Evolutionary conservation across 2,113 vertebrate genomes (phyloP).

Genomic region (Camelus bactrianus): DNA sequence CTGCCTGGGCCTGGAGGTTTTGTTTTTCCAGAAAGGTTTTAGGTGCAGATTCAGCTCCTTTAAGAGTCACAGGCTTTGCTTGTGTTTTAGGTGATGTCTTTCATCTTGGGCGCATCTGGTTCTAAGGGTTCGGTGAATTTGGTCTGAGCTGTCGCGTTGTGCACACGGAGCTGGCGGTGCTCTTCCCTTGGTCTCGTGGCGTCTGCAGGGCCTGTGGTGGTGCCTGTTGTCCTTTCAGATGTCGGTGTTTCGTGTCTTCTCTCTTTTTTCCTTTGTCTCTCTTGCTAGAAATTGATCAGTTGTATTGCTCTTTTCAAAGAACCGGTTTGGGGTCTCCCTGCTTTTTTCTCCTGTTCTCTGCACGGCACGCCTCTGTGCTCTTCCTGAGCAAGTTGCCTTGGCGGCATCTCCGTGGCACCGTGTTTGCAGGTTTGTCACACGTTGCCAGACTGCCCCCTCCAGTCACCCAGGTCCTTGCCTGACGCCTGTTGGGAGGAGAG

Average conservation of each 20-base stretch:
- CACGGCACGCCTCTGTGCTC: background rate
- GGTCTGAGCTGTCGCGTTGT: background rate
- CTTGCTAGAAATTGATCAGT: background rate
- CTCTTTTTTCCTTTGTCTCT: background rate
- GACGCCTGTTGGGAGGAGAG: background rate
- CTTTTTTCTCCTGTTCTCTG: no score
- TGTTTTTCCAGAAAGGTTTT: background rate
- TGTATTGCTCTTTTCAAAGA: background rate
- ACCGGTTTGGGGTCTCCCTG: background rate
- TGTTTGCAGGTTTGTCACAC: background rate
- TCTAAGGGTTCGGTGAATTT: no score
- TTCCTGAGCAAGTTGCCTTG: background rate
- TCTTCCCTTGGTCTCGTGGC: fast-evolving
- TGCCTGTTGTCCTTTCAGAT: background rate
- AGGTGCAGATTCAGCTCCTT: background rate
- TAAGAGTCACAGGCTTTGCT: fast-evolving
- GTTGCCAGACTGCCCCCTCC: no score
- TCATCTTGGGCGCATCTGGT: background rate
- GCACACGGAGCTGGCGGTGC: fast-evolving
- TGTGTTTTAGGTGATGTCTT: fast-evolving
- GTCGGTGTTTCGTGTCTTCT: background rate
- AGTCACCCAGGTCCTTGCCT: background rate
- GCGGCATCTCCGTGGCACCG: fast-evolving
- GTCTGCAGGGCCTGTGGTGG: background rate
- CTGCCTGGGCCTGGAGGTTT: background rate